Base-by-base conservation (phyloP, 2,113 vertebrate genomes). In the Machaerirhynchus nigripectus region DNA sequence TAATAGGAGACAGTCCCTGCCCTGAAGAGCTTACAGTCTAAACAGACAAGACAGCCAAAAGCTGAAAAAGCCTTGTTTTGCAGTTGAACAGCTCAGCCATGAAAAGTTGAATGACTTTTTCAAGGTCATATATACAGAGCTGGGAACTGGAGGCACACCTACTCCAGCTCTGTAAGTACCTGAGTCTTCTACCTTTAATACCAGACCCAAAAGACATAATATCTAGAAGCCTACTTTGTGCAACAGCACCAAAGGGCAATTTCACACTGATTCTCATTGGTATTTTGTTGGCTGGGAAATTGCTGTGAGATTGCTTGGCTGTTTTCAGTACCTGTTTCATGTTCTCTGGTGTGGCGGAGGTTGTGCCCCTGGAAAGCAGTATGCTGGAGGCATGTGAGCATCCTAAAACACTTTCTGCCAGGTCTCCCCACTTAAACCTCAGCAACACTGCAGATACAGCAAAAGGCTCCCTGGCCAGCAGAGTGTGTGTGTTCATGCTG, bases 21-120 rank as follows among this genome's bases (percentile, higher is more conserved):
- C 88, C 92, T 96, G 92, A 96, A 95, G 92, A 96, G 85, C 93
- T 93, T 84, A 46, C 79, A 82, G 68, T 78, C 88, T 89, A 94
- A 94, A 93, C 56, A 90, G 85, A 52, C 70, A 81, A 94, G 95
- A 74, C 39, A 64, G 88, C 76, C 79, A 95, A 93, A 90, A 92
- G 75, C 92, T 86, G 87, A 1, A 59, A 24, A 60, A 86, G 26
- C 85, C 73, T 56, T 40, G 17, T 78, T 90, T 63, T 89, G 90
- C 71, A 70, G 31, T 60, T 86, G 42, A 82, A 59, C 40, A 42
- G 83, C 59, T 90, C 67, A 90, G 73, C 24, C 64, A 39, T 30
- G 56, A 86, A 77, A 78, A 84, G 64, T 71, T 92, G 85, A 64
- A 86, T 60, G 79, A 89, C 60, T 94, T 93, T 68, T 56, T 42